These are phyloP conservation scores for Asarcornis scutulata DNA, from an alignment of 2,113 vertebrate species.

Conservation along the genomic window DNA sequence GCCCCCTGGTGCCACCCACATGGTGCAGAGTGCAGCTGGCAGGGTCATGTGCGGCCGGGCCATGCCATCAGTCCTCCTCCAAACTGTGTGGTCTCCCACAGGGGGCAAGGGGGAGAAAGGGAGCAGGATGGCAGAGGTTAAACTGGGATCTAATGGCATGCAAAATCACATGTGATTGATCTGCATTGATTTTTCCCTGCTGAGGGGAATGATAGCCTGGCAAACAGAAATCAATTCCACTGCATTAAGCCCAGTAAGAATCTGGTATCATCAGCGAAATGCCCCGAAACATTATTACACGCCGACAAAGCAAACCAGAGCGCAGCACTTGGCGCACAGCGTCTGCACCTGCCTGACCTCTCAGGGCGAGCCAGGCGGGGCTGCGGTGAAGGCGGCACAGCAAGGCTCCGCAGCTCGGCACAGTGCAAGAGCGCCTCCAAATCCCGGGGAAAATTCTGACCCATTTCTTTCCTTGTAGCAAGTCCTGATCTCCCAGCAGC, in stretches of 20 bases:
- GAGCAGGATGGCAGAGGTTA: slow-evolving; percentile 62
- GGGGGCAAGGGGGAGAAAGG: neutral
- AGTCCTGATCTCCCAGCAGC: neutral
- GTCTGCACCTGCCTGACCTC: neutral
- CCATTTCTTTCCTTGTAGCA: fast-evolving
- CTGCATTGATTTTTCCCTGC: slow-evolving; percentile 72
- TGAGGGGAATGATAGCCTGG: slow-evolving; percentile 72
- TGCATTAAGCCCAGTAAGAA: slow-evolving; percentile 75
- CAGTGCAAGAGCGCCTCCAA: fast-evolving
- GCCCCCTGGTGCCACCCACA: neutral
- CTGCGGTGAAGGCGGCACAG: fast-evolving
- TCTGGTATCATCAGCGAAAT: slow-evolving; percentile 30
- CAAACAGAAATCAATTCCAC: slow-evolving; percentile 78
- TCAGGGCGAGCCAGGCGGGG: neutral
- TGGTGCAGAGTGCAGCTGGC: fast-evolving
- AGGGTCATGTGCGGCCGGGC: neutral
- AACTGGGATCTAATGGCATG: slow-evolving; percentile 41
- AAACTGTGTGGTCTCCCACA: neutral
- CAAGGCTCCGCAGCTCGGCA: fast-evolving
- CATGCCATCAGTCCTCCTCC: slow-evolving; percentile 34
- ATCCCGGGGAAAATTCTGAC: neutral
- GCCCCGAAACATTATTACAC: neutral
- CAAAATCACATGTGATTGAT: slow-evolving; percentile 68
- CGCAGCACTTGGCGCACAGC: fast-evolving
- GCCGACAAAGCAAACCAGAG: fast-evolving